Percentiles rank a stretch among this genome's conserved stretches.
These are phyloP conservation scores for Drosophila lacicola DNA, from an alignment of 2,888 invertebrate species.

Conservation along the genomic window DNA sequence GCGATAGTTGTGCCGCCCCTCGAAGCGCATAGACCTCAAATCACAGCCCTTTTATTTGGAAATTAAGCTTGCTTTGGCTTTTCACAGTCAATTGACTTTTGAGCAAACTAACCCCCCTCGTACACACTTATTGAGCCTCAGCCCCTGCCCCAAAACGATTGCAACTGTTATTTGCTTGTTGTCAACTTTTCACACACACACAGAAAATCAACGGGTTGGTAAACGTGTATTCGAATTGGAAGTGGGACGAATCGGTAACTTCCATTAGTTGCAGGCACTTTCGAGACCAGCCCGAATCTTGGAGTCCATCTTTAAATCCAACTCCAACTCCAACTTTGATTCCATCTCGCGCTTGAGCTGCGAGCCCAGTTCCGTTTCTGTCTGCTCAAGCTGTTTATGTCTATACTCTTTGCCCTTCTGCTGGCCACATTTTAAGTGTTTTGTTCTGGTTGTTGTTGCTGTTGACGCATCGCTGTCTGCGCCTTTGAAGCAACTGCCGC, in stretches of 20 bases:
- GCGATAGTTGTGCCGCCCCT: conserved; percentile 65
- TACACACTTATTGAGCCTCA: background rate
- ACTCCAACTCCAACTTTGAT: background rate
- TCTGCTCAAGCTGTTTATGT: conserved; percentile 27
- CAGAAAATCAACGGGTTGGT: conserved; percentile 27
- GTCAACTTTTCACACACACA: conserved; percentile 57
- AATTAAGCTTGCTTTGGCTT: conserved; percentile 77
- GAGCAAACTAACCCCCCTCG: conserved; percentile 18
- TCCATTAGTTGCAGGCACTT: conserved; percentile 70
- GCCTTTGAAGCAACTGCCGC: conserved; percentile 28
- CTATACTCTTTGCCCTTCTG: conserved; percentile 5
- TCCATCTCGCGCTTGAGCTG: background rate
- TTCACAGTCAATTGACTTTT: conserved; percentile 78
- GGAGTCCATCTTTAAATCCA: background rate
- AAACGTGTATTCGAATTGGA: conserved; percentile 6
- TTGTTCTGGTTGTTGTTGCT: conserved; percentile 39
- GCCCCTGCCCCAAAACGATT: conserved; percentile 1
- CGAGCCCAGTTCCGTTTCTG: conserved; percentile 6
- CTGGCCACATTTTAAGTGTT: conserved; percentile 42
- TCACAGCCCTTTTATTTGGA: conserved; percentile 73
- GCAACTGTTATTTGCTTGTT: conserved; percentile 62
- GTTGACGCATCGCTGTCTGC: conserved; percentile 62
- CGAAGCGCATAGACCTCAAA: conserved; percentile 37
- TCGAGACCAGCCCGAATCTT: conserved; percentile 1
- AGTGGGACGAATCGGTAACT: conserved; percentile 49